A percentile compares a stretch with the other conserved stretches of the same genome.
phyloP scores from a whole-genome alignment of 2,113 vertebrate species.

The Nerophis lumbriciformis region DNA sequence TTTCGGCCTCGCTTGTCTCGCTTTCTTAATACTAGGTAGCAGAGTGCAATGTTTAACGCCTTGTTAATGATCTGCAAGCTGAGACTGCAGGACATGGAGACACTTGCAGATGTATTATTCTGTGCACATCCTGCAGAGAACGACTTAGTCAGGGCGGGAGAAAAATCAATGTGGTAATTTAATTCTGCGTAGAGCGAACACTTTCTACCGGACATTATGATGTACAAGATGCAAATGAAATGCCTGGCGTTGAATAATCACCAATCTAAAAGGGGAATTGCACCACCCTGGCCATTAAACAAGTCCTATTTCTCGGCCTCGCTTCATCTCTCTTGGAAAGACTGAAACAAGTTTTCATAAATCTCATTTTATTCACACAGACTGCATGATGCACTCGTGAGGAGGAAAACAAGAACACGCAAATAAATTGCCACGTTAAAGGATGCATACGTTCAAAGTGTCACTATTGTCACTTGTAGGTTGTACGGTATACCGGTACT shows the following conservation, averaged over 20 bases:
- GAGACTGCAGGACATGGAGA: conserved; percentile 27
- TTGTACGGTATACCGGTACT: too few relatives aligned
- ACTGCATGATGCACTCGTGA: too few relatives aligned
- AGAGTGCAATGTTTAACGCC: conserved; percentile 35
- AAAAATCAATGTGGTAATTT: conserved; percentile 56
- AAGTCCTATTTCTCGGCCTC: conserved; percentile 42
- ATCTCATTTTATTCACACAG: not conserved
- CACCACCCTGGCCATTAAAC: conserved; percentile 60
- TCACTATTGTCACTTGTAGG: too few relatives aligned
- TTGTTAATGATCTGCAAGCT: conserved; percentile 41
- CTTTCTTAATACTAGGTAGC: conserved; percentile 20
- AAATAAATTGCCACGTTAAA: too few relatives aligned
- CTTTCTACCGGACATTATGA: conserved; percentile 38
- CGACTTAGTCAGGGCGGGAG: conserved; percentile 18
- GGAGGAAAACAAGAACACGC: too few relatives aligned
- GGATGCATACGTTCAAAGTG: too few relatives aligned
- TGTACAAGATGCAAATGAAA: conserved; percentile 68
- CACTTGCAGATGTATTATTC: conserved; percentile 39
- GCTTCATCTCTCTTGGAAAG: conserved; percentile 10
- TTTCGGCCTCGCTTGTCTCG: conserved; percentile 17
- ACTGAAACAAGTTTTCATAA: not conserved
- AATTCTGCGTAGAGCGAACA: conserved; percentile 58
- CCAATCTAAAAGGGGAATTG: conserved; percentile 67
- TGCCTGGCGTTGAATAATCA: conserved; percentile 60
- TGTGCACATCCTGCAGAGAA: conserved; percentile 31